Evolutionary conservation across 2,888 invertebrate genomes (phyloP), one percentile per base, ranked within the genome.

Genomic region (Cataglyphis livida): DNA sequence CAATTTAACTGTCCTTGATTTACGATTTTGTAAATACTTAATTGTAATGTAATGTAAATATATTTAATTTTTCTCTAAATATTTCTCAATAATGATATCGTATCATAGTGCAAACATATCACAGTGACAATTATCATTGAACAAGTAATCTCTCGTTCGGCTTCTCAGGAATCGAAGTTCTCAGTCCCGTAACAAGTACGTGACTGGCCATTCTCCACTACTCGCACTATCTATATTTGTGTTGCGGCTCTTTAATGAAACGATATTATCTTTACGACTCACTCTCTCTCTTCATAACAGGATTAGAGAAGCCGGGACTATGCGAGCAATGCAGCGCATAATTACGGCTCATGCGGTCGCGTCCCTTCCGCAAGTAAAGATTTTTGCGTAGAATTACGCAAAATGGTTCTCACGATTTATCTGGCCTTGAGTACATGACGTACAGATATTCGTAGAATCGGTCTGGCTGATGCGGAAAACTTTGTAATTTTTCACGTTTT

Each of bases 181-280:
- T 62, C 74, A 75, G 76, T 10, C 61, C 73, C 71, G 78, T 59
- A 44, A 51, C 57, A 57, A 57, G 35, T 83, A 71, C 83, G 64
- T 70, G 61, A 84, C 64, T 76, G 81, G 75, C 38, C 71, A 59
- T 71, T 61, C 59, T 35, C 25, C 61, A 62, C 57, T 32, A 54
- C 61, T 44, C 84, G 65, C 75, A 7, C 83, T 87, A 87, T 87
- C 85, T 71, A 59, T 83, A 73, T 87, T 88, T 88, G 75, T 41
- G 57, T 82, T 38, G 61, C 44, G 48, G 66, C 32, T 82, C 70
- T 64, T 75, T 51, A 18, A 25, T 57, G 82, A 76, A 82, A 76
- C 82, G 76, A 82, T 83, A 79, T 81, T 85, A 88, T 85, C 85
- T 82, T 83, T 82, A 85, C 83, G 73, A 87, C 73, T 68, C 21